Conservation (phyloP, 2,888 invertebrate genomes). For the Harpalus rufipes region DNA sequence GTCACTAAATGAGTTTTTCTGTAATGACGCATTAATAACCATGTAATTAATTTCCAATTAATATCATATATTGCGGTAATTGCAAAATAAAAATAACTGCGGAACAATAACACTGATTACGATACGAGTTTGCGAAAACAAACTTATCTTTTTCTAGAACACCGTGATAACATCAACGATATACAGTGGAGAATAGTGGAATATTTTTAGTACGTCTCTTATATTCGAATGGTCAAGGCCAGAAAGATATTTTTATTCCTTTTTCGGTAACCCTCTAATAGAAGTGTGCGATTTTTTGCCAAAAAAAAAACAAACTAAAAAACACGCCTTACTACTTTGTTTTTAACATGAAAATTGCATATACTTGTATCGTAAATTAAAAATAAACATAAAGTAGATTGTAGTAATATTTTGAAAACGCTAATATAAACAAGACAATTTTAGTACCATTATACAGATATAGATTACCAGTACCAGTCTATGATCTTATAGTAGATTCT, state of each 20-base stretch:
- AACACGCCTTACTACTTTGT: neutral
- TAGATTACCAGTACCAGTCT: too few relatives aligned
- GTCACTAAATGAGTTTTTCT: constrained; percentile 29
- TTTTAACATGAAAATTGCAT: neutral
- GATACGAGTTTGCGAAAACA: neutral
- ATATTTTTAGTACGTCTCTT: constrained; percentile 42
- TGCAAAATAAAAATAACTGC: constrained; percentile 38
- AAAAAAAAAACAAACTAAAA: neutral
- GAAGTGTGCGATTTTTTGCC: constrained; percentile 14
- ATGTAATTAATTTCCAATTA: constrained; percentile 41
- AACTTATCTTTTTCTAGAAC: constrained; percentile 32
- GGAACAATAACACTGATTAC: constrained; percentile 38
- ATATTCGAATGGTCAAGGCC: constrained; percentile 50
- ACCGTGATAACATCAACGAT: neutral
- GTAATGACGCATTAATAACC: constrained; percentile 17
- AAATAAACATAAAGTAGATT: too few relatives aligned
- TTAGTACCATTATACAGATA: too few relatives aligned
- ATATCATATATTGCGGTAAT: constrained; percentile 22
- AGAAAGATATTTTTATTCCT: constrained; percentile 51
- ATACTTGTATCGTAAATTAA: too few relatives aligned
- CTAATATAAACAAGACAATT: too few relatives aligned
- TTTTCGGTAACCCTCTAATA: constrained; percentile 39
- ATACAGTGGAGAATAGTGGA: neutral
- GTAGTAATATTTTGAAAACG: too few relatives aligned
- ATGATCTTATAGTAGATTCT: too few relatives aligned